phyloP scores from a whole-genome alignment of 2,888 invertebrate genomes.

The Hermodice carunculata region DNA sequence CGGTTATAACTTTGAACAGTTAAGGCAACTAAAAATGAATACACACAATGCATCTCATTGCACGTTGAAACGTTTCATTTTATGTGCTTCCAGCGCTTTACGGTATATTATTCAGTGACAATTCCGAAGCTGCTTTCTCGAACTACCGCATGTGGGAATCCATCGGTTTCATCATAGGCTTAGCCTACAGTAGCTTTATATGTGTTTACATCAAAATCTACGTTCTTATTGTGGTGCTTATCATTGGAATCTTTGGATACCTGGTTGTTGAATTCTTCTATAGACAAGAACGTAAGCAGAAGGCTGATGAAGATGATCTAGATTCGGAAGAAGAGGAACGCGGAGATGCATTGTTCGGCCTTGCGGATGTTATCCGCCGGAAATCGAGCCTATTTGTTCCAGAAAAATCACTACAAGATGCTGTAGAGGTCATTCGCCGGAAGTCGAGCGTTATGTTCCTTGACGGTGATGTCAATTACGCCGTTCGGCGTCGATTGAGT shows the following conservation, averaged over 20 bases:
- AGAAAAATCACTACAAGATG: constrained; percentile 2
- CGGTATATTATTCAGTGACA: constrained; percentile 10
- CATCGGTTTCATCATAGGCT: constrained; percentile 9
- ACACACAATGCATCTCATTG: too few relatives aligned
- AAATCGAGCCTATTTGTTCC: constrained; percentile 7
- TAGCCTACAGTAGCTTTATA: constrained; percentile 12
- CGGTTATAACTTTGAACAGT: too few relatives aligned
- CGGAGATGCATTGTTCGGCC: neutral
- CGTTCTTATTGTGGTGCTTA: neutral
- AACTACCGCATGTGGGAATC: constrained; percentile 20
- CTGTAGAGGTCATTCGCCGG: constrained; percentile 4
- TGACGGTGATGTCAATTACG: neutral
- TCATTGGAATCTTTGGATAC: constrained; percentile 4
- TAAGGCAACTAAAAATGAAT: too few relatives aligned
- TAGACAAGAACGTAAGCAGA: constrained; percentile 1
- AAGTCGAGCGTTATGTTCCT: constrained; percentile 12
- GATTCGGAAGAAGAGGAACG: neutral
- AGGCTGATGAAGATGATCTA: neutral
- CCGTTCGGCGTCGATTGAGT: constrained; percentile 2
- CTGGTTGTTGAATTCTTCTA: constrained; percentile 6
- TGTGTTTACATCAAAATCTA: constrained; percentile 9
- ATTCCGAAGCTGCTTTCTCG: constrained; percentile 8
- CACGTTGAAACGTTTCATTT: too few relatives aligned
- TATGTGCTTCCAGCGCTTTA: constrained; percentile 15
- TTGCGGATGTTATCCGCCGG: constrained; percentile 9